A percentile compares a stretch with the other conserved stretches of the same genome.
phyloP scores from a whole-genome alignment of 1,140 invertebrate genomes.

The Drosophila mojavensis region DNA sequence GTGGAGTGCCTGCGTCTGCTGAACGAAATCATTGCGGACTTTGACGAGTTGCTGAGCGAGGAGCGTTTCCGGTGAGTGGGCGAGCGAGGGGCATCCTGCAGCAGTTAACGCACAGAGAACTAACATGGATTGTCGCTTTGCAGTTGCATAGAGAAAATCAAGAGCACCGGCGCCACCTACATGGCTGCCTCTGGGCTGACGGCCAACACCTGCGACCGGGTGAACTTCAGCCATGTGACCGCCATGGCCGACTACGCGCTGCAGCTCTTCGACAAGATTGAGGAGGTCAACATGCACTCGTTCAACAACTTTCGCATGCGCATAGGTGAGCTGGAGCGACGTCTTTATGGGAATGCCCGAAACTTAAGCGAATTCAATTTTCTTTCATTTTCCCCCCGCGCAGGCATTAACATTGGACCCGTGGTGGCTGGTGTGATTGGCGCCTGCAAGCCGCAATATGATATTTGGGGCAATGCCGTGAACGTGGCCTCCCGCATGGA shows the following conservation, averaged over 20 bases:
- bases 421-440: slow-evolving; percentile 98
- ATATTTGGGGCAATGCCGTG: slow-evolving; percentile 95
- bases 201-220: slow-evolving; percentile 90
- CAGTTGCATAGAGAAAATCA: slow-evolving; percentile 97
- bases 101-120: too few species aligned
- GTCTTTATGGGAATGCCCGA: background rate
- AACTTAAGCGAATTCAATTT: background rate
- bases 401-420: slow-evolving; percentile 96
- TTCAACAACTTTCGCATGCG: slow-evolving; percentile 98
- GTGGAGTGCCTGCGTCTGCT: slow-evolving; percentile 96
- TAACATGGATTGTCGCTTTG: background rate
- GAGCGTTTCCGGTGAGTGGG: slow-evolving; percentile 89
- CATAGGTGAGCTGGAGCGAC: slow-evolving; percentile 87
- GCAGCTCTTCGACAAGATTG: slow-evolving; percentile 92
- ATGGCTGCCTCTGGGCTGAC: slow-evolving; percentile 98
- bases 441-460: slow-evolving; percentile 95
- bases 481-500: slow-evolving; percentile 97
- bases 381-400: background rate
- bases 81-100: background rate
- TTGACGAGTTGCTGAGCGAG: slow-evolving; percentile 95
- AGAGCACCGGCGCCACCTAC: slow-evolving; percentile 97
- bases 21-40: slow-evolving; percentile 99
- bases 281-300: slow-evolving; percentile 97
- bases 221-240: slow-evolving; percentile 91
- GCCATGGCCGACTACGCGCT: slow-evolving; percentile 97